Evolutionary conservation across 2,113 vertebrate genomes (phyloP).

Genomic region (Arizona elegans): DNA sequence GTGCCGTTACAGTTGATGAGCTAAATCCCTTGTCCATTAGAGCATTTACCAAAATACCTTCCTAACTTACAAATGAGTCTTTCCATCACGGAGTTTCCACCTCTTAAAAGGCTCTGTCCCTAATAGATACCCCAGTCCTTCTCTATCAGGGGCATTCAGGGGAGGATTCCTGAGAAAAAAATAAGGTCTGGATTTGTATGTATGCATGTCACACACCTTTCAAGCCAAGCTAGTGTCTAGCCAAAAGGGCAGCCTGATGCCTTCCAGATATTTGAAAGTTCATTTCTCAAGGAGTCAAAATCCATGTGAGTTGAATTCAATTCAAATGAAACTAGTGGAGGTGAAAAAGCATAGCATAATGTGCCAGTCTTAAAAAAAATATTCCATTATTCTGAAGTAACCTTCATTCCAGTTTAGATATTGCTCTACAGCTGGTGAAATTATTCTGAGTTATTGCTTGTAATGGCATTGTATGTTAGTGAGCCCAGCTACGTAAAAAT

Average conservation of each 20-base stretch:
- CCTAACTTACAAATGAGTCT: not conserved
- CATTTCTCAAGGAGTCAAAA: not conserved
- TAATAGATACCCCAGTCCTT: not conserved
- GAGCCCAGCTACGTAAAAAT: not conserved
- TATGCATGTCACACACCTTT: not conserved
- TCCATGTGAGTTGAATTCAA: not conserved
- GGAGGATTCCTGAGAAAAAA: not conserved
- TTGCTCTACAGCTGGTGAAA: conserved; percentile 1
- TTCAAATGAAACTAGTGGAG: not conserved
- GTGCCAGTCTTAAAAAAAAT: conserved; percentile 12
- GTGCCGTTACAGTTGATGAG: not conserved
- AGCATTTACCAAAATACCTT: not conserved
- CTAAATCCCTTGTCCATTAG: not conserved
- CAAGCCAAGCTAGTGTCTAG: not conserved
- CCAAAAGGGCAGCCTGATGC: not conserved
- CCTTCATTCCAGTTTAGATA: conserved; percentile 52
- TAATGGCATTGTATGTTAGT: not conserved
- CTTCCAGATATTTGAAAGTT: not conserved
- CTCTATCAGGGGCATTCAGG: not conserved
- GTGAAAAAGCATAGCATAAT: not conserved
- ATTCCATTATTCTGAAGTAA: conserved; percentile 46
- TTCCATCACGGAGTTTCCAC: not conserved
- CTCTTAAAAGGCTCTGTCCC: not conserved
- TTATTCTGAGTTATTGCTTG: conserved; percentile 11
- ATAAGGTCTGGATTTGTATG: not conserved